These are phyloP conservation scores for Lemur catta DNA, from an alignment of 2,797 vertebrate genomes.

Conservation along the genomic window DNA sequence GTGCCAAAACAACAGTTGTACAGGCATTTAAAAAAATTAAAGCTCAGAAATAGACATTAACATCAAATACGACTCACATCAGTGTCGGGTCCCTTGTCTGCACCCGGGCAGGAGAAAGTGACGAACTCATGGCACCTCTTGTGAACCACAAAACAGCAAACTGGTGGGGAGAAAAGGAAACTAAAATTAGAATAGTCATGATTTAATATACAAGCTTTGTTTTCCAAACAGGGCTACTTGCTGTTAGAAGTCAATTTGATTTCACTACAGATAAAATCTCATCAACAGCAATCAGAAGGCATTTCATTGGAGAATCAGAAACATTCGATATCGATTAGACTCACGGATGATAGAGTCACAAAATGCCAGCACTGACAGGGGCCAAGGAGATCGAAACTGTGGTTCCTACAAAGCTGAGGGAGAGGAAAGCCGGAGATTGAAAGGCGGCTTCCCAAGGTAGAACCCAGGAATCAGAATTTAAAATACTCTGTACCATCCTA, in stretches of 20 bases:
- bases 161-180: conserved; percentile 82
- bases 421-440: neutral
- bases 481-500: neutral
- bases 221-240: neutral
- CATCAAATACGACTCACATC: conserved; percentile 90
- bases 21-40: neutral
- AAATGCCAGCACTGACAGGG: neutral
- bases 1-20: neutral
- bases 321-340: neutral
- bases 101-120: conserved; percentile 95
- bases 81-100: conserved; percentile 96
- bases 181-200: conserved; percentile 52
- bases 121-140: conserved; percentile 99
- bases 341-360: neutral
- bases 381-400: fast-evolving
- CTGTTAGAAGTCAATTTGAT: neutral
- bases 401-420: neutral
- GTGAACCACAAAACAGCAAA: conserved; percentile 99
- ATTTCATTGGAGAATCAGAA: neutral
- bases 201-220: neutral
- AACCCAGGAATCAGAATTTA: neutral
- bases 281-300: neutral
- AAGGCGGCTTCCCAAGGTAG: neutral
- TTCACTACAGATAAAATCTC: neutral
- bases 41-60: neutral